Evolutionary conservation across 2,888 invertebrate genomes (phyloP), one percentile per base, ranked within the genome.

Genomic region (Sisyra nigra): DNA sequence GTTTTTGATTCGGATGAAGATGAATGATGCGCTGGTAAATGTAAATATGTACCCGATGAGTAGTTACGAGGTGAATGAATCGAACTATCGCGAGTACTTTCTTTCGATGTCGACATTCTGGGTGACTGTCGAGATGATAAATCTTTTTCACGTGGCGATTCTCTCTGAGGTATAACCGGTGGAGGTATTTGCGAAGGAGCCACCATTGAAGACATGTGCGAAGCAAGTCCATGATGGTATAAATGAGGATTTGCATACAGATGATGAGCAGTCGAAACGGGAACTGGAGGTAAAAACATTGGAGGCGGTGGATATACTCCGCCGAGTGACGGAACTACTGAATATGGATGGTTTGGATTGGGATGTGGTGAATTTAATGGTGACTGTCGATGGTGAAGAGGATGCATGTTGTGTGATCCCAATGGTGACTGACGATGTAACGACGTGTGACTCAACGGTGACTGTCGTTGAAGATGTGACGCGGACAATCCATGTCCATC

Each of bases 261-360:
- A 13, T 17, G 34, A 42, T 34, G 35, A n/a, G 42, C 24, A 15
- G 35, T 40, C 6, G 31, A 31, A 29, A 40, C 40, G 15, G 40
- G 40, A 11, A 40, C 42, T 37, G 50, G 47, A 40, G 51, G 51
- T 19, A 51, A 50, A 44, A 54, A 51, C 41, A 50, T 41, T 38
- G 46, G 46, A 3, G 48, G 47, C 18, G 49, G 48, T 46, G 55
- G 57, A 31, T 59, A 60, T 42, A 61, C 48, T 3, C 61, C 61
- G 38, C 61, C 58, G 33, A 60, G 60, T n/a, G 62, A 61, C 46
- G 59, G 61, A 13, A 62, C 58, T n/a, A 60, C 55, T n/a, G 63
- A 60, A 30, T 58, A 55, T 39, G 55, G 56, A 39, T 58, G 55
- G 45, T 59, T 59, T 39, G 58, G 55, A 47, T 58, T 58, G 31